Percentiles rank a stretch among this genome's conserved stretches.
Conservation (phyloP, 2,797 vertebrate species). For the Spheniscus humboldti region DNA sequence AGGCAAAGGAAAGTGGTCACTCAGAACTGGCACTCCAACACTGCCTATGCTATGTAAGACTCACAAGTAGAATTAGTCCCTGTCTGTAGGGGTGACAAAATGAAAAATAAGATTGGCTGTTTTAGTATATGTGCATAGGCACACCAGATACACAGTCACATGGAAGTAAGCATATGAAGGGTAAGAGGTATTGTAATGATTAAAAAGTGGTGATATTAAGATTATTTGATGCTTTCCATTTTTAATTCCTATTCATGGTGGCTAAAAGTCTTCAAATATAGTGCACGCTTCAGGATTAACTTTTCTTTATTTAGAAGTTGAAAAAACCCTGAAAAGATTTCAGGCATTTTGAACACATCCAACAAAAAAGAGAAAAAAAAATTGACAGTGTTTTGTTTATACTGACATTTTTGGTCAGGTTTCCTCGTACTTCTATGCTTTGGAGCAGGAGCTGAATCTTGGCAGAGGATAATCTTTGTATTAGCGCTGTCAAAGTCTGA, state of each 20-base stretch:
- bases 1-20: not conserved
- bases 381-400: not conserved
- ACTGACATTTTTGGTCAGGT: not conserved
- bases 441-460: not conserved
- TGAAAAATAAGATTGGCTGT: not conserved
- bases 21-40: not conserved
- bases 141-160: not conserved
- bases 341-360: not conserved
- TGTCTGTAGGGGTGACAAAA: not conserved
- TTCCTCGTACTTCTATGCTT: not conserved
- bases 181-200: not conserved
- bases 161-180: not conserved
- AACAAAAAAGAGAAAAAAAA: not conserved
- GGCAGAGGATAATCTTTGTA: not conserved
- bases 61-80: not conserved
- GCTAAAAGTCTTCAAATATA: not conserved
- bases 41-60: not conserved
- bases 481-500: not conserved
- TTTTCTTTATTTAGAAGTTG: not conserved
- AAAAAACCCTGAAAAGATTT: not conserved
- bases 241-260: not conserved
- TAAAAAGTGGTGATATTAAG: not conserved
- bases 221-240: not conserved
- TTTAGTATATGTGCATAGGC: not conserved
- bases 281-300: not conserved